Evolutionary conservation across 2,113 vertebrate genomes (phyloP).

Genomic region (Thinocorus orbignyianus): DNA sequence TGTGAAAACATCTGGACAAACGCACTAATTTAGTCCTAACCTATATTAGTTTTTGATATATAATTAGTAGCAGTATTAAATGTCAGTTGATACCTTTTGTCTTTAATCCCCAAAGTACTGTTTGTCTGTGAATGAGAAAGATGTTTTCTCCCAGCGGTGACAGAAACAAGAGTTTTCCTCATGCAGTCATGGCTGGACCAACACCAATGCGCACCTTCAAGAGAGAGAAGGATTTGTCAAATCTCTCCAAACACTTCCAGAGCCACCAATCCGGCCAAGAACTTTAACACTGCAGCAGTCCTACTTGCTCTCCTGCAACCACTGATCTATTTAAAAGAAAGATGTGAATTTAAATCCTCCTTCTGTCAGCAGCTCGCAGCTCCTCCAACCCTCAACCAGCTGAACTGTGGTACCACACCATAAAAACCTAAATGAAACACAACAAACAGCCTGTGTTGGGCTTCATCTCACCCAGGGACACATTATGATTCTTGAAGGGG

Average conservation of each 20-base stretch:
- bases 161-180: not conserved
- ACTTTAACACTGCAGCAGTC: not conserved
- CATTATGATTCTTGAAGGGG: not conserved
- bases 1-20: constrained; percentile 2
- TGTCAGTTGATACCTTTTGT: not conserved
- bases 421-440: not conserved
- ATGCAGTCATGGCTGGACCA: not conserved
- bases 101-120: not conserved
- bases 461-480: not conserved
- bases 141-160: not conserved
- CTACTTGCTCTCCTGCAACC: not conserved
- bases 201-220: not conserved
- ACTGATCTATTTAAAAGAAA: not conserved
- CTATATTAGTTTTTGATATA: not conserved
- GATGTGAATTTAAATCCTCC: not conserved
- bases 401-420: not conserved
- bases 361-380: not conserved
- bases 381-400: not conserved
- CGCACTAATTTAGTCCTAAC: not conserved
- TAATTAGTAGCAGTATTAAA: not conserved
- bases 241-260: not conserved
- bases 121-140: not conserved
- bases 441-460: not conserved
- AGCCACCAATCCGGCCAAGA: not conserved
- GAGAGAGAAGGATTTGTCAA: not conserved